phyloP scores from a whole-genome alignment of 2,888 invertebrate genomes.

The Incurvaria masculella region DNA sequence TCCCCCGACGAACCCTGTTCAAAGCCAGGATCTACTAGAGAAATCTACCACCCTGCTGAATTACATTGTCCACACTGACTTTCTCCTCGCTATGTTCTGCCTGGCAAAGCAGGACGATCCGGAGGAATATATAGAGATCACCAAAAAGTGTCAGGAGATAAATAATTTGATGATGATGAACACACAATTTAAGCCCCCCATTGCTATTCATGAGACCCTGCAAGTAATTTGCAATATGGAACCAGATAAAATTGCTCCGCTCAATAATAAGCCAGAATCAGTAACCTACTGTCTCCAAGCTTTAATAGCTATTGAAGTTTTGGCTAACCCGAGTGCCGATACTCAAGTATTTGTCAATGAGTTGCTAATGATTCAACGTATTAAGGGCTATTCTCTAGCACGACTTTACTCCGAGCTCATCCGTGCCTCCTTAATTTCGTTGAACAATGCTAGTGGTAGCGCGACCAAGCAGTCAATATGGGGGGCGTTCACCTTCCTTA shows the following conservation, averaged over 20 bases:
- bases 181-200: constrained; percentile 52
- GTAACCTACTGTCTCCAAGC: constrained; percentile 76
- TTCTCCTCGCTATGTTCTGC: constrained; percentile 77
- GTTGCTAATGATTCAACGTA: constrained; percentile 76
- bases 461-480: constrained; percentile 81
- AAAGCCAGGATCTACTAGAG: constrained; percentile 62
- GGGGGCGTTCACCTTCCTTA: constrained; percentile 92
- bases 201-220: constrained; percentile 58
- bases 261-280: constrained; percentile 57
- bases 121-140: constrained; percentile 62
- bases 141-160: constrained; percentile 76
- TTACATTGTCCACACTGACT: constrained; percentile 68
- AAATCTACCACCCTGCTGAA: constrained; percentile 67
- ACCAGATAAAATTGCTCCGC: constrained; percentile 57
- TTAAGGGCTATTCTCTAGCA: constrained; percentile 78
- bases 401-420: constrained; percentile 87
- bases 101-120: constrained; percentile 78
- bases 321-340: constrained; percentile 82
- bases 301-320: constrained; percentile 78
- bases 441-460: constrained; percentile 81
- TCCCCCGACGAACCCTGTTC: constrained; percentile 44
- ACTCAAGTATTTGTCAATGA: constrained; percentile 78
- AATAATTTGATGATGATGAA: constrained; percentile 58
- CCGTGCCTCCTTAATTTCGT: constrained; percentile 83
- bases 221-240: constrained; percentile 61